Conservation (phyloP, 2,113 vertebrate genomes). For the Saccopteryx bilineata region DNA sequence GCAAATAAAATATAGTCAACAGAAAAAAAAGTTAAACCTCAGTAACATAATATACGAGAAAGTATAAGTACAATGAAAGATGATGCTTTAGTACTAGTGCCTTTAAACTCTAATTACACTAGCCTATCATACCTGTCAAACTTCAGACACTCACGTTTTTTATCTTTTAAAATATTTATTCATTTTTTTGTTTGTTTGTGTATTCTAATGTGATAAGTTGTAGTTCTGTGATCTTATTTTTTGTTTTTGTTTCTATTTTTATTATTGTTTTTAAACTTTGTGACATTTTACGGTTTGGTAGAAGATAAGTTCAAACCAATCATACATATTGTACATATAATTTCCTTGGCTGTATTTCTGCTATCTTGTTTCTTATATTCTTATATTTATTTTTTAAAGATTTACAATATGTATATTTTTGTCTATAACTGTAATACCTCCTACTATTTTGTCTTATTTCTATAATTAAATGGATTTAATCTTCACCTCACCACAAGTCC, state of each 20-base stretch:
- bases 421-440: neutral
- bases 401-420: neutral
- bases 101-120: neutral
- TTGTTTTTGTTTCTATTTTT: neutral
- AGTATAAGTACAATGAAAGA: neutral
- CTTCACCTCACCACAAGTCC: neutral
- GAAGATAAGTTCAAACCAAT: neutral
- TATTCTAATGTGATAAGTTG: neutral
- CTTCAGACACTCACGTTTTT: neutral
- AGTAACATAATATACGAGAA: neutral
- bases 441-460: neutral
- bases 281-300: neutral
- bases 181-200: neutral
- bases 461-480: neutral
- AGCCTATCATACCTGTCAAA: neutral
- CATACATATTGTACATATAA: neutral
- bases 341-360: neutral
- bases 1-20: neutral
- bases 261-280: neutral
- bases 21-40: neutral
- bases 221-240: neutral
- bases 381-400: slow-evolving; percentile 3
- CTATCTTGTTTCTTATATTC: neutral
- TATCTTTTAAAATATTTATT: neutral
- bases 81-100: neutral